phyloP scores from a whole-genome alignment of 2,888 invertebrate species.

The Gasteruption jaculator region DNA sequence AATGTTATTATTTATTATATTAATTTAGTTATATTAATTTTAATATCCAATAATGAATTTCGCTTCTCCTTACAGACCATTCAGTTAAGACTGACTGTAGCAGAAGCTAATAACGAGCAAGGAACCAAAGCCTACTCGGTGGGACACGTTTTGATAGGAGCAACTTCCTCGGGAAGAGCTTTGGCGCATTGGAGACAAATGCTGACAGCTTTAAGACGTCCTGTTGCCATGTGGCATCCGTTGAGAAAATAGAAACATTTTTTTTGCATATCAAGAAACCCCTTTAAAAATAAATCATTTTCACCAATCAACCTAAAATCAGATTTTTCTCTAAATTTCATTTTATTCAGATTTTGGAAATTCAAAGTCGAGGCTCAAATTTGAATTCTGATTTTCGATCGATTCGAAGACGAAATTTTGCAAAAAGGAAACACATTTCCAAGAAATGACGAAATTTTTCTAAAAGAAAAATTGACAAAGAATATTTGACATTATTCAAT shows the following conservation, averaged over 20 bases:
- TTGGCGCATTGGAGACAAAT: slow-evolving; percentile 81
- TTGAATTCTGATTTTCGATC: slow-evolving; percentile 8
- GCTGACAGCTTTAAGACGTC: slow-evolving; percentile 73
- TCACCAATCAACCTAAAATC: too few relatives aligned
- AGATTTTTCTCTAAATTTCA: too few relatives aligned
- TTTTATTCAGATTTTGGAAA: too few relatives aligned
- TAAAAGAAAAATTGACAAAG: too few relatives aligned
- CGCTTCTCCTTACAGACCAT: slow-evolving; percentile 58
- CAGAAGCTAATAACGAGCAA: slow-evolving; percentile 49
- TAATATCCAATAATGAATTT: background rate
- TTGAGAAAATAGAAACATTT: slow-evolving; percentile 57
- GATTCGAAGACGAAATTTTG: too few relatives aligned
- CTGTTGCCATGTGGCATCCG: slow-evolving; percentile 82
- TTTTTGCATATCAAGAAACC: too few relatives aligned
- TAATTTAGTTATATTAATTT: background rate
- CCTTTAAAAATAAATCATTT: too few relatives aligned
- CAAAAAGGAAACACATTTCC: too few relatives aligned
- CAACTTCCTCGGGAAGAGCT: slow-evolving; percentile 68
- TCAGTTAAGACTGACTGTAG: slow-evolving; percentile 69
- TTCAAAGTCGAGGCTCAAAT: too few relatives aligned
- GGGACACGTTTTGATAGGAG: slow-evolving; percentile 76
- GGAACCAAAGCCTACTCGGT: slow-evolving; percentile 61
- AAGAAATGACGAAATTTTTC: too few relatives aligned
- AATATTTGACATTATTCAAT: too few relatives aligned
- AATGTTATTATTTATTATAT: background rate